phyloP scores from a whole-genome alignment of 2,113 vertebrate species.

The Pungitius pungitius region DNA sequence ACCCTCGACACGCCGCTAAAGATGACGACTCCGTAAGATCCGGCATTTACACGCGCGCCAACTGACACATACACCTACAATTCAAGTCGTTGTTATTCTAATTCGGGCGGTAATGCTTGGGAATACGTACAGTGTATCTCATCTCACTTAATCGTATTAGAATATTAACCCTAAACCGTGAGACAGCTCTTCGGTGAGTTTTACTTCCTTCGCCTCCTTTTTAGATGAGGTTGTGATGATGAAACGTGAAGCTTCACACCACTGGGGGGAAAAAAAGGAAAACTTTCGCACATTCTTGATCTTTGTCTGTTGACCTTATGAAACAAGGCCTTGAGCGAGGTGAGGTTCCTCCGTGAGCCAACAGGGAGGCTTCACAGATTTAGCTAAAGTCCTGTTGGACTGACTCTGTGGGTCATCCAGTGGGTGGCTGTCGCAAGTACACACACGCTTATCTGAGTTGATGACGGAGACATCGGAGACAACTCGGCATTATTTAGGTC shows the following conservation, averaged over 20 bases:
- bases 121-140: neutral
- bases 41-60: neutral
- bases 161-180: neutral
- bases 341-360: conserved; percentile 19
- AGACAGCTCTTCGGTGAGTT: neutral
- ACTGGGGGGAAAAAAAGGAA: neutral
- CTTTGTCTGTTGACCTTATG: neutral
- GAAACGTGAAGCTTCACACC: neutral
- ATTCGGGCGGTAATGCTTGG: neutral
- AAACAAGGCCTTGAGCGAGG: conserved; percentile 4
- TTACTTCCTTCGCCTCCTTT: conserved; percentile 4
- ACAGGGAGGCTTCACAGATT: conserved; percentile 39
- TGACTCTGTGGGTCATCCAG: conserved; percentile 43
- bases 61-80: neutral
- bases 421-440: conserved; percentile 52
- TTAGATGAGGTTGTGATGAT: conserved; percentile 5
- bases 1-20: conserved; percentile 82
- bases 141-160: conserved; percentile 4
- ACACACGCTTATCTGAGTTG: conserved; percentile 36
- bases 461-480: conserved; percentile 37
- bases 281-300: neutral
- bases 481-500: conserved; percentile 28
- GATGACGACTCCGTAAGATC: conserved; percentile 88
- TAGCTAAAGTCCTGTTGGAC: conserved; percentile 28
- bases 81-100: neutral